Evolutionary conservation across 2,113 vertebrate species (phyloP), one percentile per base, ranked within the genome.

Genomic region (Channa argus): DNA sequence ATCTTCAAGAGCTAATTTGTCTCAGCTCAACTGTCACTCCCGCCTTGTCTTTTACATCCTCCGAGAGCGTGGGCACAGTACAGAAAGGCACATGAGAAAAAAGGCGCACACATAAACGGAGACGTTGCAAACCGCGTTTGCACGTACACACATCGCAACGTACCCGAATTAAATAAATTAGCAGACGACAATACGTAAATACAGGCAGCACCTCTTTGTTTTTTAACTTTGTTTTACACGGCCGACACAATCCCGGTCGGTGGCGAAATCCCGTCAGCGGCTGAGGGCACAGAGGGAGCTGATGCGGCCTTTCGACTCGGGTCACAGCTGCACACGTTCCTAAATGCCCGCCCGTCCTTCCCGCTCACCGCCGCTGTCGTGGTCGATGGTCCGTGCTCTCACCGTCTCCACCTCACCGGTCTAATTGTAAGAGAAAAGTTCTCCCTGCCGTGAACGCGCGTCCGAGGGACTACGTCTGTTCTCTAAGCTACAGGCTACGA

Each of bases 391-490:
- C 83, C 62, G 9, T 76, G 68, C 66, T 41, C 77, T 74, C 73
- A 3, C 74, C 73, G 36, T 70, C 84, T 83, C 71, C 76, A 80
- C 83, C 78, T 79, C 77, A 36, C 80, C 51, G 65, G 63, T 80
- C 80, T 90, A 90, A 92, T 90, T 89, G 85, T 81, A 89, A 80
- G 84, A 64, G 80, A 89, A 87, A 80, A 77, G 80, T 71, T 71
- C 72, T 80, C 75, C 77, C 34, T 10, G 24, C 71, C 34, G 67
- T 49, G 63, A 79, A 70, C 10, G 65, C 71, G 43, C 80, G 73
- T 90, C 82, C 71, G 58, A 79, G 47, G 81, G 78, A 77, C 75
- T 71, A n/a, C n/a, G 78, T 80, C 80, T 88, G 80, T 67, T 77
- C 65, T 5, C 14, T 2, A 58, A 58, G 76, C 86, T 79, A 76